Evolutionary conservation across 1,140 invertebrate species (phyloP).

Genomic region (Mylabris phalerata): DNA sequence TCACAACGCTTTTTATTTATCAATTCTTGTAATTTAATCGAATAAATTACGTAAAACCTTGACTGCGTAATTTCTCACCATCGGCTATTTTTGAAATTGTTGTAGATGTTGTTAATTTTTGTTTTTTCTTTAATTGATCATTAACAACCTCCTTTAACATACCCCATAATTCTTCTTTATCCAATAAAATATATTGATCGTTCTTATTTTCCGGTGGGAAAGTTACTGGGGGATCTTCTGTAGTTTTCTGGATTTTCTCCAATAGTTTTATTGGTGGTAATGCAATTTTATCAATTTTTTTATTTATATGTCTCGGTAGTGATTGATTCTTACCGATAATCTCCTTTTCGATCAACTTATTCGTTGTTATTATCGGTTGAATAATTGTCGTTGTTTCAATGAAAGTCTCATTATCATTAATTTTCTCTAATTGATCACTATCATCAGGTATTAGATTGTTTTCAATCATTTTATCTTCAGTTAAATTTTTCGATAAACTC

Average conservation of each 20-base stretch:
- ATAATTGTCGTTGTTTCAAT: not conserved
- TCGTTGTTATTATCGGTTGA: not conserved
- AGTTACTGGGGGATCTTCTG: slow-evolving; percentile 36
- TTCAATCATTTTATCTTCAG: not conserved
- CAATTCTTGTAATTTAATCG: not conserved
- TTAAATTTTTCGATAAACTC: not conserved
- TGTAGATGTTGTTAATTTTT: not conserved
- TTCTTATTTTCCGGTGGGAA: slow-evolving; percentile 50
- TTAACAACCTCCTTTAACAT: slow-evolving; percentile 50
- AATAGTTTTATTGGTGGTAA: slow-evolving; percentile 36
- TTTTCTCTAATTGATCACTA: not conserved
- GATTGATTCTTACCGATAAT: not conserved
- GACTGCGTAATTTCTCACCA: slow-evolving; percentile 18
- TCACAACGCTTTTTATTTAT: slow-evolving; percentile 12
- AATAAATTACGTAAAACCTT: slow-evolving; percentile 25
- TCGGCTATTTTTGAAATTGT: slow-evolving; percentile 13
- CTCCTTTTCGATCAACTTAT: not conserved
- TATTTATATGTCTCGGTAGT: slow-evolving; percentile 46
- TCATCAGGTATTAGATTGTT: slow-evolving; percentile 2
- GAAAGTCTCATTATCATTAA: not conserved
- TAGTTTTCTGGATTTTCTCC: slow-evolving; percentile 3
- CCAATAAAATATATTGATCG: slow-evolving; percentile 48
- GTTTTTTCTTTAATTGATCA: slow-evolving; percentile 30
- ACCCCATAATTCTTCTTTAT: slow-evolving; percentile 53
- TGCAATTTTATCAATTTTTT: slow-evolving; percentile 44